Evolutionary conservation across 2,888 invertebrate genomes (phyloP), one percentile per base, ranked within the genome.

Genomic region (Sceliomorpha sp.): DNA sequence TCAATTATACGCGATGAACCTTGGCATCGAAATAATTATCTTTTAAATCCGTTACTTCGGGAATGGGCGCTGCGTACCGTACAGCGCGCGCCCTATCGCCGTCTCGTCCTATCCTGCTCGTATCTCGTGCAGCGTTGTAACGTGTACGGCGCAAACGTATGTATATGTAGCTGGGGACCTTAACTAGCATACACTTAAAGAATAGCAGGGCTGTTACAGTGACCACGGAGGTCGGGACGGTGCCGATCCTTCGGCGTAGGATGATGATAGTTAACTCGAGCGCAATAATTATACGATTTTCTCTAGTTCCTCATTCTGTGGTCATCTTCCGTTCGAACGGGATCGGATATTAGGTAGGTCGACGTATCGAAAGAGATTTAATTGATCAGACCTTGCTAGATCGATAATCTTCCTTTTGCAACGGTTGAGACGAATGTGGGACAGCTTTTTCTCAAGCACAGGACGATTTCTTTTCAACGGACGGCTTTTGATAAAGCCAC

Each of bases 231-330:
- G 70, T 69, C 66, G 59, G 60, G 34, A 62, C 59, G 48, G 68
- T 69, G 64, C 66, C 72, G 74, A 75, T 75, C 73, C 66, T 72
- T 64, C 70, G 66, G 74, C 77, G 72, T 73, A 76, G 70, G 73
- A 74, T 69, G 68, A 71, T 45, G 80, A 76, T 82, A 77, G 82
- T 80, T 82, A 80, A 75, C 75, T 80, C 75, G 75, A 82, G 81
- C 79, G 82, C 79, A 83, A 86, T 86, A 86, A 86, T 86, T 86
- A 84, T 80, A 81, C 80, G 80, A 85, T 84, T 84, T 81, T 81
- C 79, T 75, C 71, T 70, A 75, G 77, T 74, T 77, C 50, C 62
- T 60, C 59, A 37, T 53, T 45, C 70, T 74, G 70, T 63, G 70
- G 75, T 76, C 79, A 40, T 67, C 55, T 59, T 78, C 77, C 75